Percentiles rank a stretch among this genome's conserved stretches.
Conservation (phyloP, 2,888 invertebrate species). For the Meghimatium bilineatum region DNA sequence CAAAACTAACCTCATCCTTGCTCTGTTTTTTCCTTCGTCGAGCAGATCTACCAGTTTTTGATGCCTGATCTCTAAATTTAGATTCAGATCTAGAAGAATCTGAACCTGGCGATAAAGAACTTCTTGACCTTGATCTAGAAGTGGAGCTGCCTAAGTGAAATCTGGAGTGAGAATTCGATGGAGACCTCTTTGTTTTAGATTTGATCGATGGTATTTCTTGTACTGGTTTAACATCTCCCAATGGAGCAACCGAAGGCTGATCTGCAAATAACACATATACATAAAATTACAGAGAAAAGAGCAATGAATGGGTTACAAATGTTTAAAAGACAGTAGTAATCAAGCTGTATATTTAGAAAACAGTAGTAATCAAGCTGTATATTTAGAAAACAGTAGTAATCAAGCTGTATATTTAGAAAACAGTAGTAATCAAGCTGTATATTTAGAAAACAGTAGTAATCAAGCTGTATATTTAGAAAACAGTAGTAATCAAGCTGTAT, state of each 20-base stretch:
- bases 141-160: constrained; percentile 32
- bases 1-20: not conserved
- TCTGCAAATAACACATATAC: not conserved
- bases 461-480: too few relatives aligned
- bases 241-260: not conserved
- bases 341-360: too few relatives aligned
- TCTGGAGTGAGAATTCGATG: not conserved
- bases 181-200: not conserved
- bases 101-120: constrained; percentile 37
- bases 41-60: not conserved
- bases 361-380: too few relatives aligned
- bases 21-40: not conserved
- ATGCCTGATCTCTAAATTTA: constrained; percentile 10
- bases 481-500: too few relatives aligned
- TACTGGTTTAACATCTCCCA: not conserved
- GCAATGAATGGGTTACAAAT: too few relatives aligned
- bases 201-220: not conserved
- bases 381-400: too few relatives aligned
- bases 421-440: too few relatives aligned
- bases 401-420: too few relatives aligned
- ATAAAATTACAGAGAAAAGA: too few relatives aligned
- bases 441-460: too few relatives aligned
- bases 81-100: constrained; percentile 52
- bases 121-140: constrained; percentile 47
- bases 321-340: too few relatives aligned